Base-by-base conservation (phyloP, 2,888 invertebrate species). In the Drosophila stalkeri region DNA sequence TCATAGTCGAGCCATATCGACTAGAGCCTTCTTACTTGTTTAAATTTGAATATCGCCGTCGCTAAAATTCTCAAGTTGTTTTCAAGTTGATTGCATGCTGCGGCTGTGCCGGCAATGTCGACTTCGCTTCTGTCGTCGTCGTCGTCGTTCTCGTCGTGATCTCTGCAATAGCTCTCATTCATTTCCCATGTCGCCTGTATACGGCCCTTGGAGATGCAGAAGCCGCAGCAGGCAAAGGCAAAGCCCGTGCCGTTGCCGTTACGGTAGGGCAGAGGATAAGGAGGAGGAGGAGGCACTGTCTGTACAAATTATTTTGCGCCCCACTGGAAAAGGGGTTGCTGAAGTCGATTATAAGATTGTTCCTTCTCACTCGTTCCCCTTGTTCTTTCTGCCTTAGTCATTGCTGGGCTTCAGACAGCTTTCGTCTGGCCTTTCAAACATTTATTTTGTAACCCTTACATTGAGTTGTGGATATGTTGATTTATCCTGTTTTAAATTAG, bases 71-170 rank as follows among this genome's bases (percentile, higher is more conserved):
- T 85, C 85, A 89, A 87, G 89, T 89, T 84, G 85, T 89, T 89
- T 89, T 80, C 75, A 80, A 82, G 88, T 82, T 85, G 89, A 85
- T 85, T 85, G 88, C 85, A 89, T 85, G 85, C 72, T 71, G 70
- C 54, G 63, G 60, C 77, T 79, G 68, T 57, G 76, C 72, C 81
- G 70, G 60, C 69, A 66, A 39, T 84, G 62, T 46, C 46, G 62
- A 27, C 64, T 64, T 67, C 81, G 44, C 16, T 9, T 20, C 33
- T 43, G 56, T 46, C 46, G 37, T 46, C 39, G 16, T 31, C 51
- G 12, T 37, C 43, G 20, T n/a, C 43, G 20, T 41, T 16, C 8
- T 8, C 47, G 27, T 52, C 46, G 16, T n/a, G 51, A n/a, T 37
- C 67, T 76, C 75, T 54, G 43, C 54, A 49, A 70, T 55, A 75